Base-by-base conservation (phyloP, 2,797 vertebrate genomes). In the Rallus crepitans region DNA sequence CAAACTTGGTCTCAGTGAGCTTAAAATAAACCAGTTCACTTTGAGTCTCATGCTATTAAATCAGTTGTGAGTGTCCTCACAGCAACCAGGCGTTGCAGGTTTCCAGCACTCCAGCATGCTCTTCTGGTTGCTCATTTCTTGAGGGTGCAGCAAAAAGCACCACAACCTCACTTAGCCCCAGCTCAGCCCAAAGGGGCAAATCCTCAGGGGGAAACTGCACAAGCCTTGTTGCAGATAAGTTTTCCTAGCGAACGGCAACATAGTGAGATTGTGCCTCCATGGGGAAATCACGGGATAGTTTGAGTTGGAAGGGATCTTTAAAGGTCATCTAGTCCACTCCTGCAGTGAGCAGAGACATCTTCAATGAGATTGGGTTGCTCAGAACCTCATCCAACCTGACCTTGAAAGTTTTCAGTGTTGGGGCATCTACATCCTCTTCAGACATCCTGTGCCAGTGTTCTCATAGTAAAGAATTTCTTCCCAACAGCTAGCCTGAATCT, bases 21-120 rank as follows among this genome's bases (percentile, higher is more conserved):
- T 91, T 95, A 94, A 97, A 97, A 96, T 96, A 96, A 96, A 96
- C 79, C 72, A 69, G 92, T 80, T 95, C 87, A 82, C 87, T 96
- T 94, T 55, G 82, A 96, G 87, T 89, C 94, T 90, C 81, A 94
- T 12, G 11, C 93, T 96, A 90, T 93, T 79, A 94, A 94, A 93
- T 96, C 95, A 90, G 93, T 89, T 8, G 19, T 91, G 91, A 95
- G 78, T 82, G 90, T 94, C 89, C 93, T 96, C 93, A 82, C 11
- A 3, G 92, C 75, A 96, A 85, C 75, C 6, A 76, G 61, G 70
- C 12, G 7, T 13, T 82, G 87, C 80, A 30, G 91, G 61, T 55
- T 82, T 64, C 92, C 72, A 69, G 27, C 68, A 68, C 71, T 77
- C 64, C 79, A 48, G 57, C 68, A 8, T 52, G 76, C 15, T 89